These are phyloP conservation scores for Phenacoccus solenopsis DNA, from an alignment of 1,140 invertebrate species.

Conservation along the genomic window DNA sequence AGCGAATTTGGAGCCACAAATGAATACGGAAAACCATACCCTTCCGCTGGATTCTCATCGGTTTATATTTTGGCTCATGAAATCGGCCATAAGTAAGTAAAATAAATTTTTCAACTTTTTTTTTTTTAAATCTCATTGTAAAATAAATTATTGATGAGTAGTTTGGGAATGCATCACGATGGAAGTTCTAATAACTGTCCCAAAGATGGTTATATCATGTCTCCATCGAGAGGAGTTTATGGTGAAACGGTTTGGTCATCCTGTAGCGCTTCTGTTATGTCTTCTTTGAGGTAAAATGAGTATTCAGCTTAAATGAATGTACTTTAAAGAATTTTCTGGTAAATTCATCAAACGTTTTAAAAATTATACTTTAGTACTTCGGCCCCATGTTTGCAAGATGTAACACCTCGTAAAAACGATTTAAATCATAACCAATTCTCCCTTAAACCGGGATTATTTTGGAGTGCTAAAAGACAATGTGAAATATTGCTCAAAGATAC, in stretches of 20 bases:
- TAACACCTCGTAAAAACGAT: neutral
- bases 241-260: constrained; percentile 75
- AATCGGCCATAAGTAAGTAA: constrained; percentile 71
- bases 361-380: neutral
- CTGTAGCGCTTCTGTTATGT: constrained; percentile 49
- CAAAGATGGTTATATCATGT: constrained; percentile 73
- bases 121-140: too few species aligned
- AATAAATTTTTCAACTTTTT: neutral
- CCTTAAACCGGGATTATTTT: constrained; percentile 48
- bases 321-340: neutral
- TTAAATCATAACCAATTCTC: constrained; percentile 43
- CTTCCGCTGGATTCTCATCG: constrained; percentile 64
- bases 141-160: too few species aligned
- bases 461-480: constrained; percentile 54
- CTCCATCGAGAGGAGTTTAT: constrained; percentile 59
- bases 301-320: too few species aligned
- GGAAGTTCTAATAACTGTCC: constrained; percentile 60
- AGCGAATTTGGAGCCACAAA: constrained; percentile 64
- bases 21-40: constrained; percentile 57
- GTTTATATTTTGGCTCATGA: constrained; percentile 77
- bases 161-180: constrained; percentile 75
- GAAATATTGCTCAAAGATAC: constrained; percentile 51
- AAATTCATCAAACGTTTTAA: too few species aligned
- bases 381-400: neutral
- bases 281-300: constrained; percentile 30